Conservation (phyloP, 2,113 vertebrate genomes). For the Lanius ludovicianus region DNA sequence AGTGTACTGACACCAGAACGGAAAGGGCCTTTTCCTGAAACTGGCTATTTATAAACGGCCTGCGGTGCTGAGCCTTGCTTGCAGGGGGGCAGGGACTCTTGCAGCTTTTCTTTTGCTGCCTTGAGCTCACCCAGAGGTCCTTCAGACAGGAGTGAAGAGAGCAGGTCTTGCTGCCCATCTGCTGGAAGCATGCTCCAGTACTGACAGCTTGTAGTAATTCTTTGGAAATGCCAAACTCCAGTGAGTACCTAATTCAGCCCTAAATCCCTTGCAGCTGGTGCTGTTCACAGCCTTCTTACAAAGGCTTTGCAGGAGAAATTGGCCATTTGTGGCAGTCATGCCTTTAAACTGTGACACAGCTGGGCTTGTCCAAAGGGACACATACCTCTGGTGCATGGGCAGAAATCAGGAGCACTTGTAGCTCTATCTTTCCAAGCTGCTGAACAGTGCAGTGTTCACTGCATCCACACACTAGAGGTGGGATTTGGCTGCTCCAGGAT, state of each 20-base stretch:
- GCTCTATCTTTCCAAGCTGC: neutral
- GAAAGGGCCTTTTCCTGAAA: slow-evolving; percentile 69
- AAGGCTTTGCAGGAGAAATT: neutral
- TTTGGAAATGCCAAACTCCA: neutral
- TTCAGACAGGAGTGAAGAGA: neutral
- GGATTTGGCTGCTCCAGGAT: neutral
- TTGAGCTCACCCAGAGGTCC: neutral
- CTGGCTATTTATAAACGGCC: slow-evolving; percentile 60
- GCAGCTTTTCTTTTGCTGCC: neutral
- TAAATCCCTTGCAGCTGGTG: neutral
- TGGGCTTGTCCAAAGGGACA: neutral
- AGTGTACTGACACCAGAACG: neutral
- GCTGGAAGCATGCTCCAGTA: neutral
- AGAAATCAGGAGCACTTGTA: neutral
- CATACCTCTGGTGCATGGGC: rapidly evolving
- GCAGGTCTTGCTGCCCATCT: neutral
- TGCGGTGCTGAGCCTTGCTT: neutral
- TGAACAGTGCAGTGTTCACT: neutral
- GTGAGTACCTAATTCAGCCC: neutral
- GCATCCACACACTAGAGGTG: neutral
- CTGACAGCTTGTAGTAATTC: neutral
- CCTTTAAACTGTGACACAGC: neutral
- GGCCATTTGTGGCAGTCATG: neutral
- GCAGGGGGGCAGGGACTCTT: neutral
- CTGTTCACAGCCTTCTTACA: neutral